A percentile compares a stretch with the other conserved stretches of the same genome.
Conservation (phyloP, 1,140 invertebrate species). For the Monomorium pharaonis region DNA sequence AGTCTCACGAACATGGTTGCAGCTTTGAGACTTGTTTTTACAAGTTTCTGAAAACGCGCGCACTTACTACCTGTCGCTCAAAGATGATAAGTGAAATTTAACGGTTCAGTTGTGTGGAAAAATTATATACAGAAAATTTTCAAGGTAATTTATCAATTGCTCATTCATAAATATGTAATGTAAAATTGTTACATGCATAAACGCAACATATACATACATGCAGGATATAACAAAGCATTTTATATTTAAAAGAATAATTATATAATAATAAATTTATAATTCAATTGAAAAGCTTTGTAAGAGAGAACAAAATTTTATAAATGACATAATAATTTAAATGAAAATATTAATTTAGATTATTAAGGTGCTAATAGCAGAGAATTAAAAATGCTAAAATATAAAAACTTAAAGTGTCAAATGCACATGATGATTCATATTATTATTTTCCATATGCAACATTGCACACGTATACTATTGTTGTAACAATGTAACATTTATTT, state of each 20-base stretch:
- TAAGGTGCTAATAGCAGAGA: neutral
- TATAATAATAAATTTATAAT: neutral
- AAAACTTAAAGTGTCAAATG: neutral
- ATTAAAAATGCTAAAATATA: neutral
- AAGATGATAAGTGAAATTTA: conserved; percentile 38
- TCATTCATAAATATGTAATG: neutral
- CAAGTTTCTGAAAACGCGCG: conserved; percentile 23
- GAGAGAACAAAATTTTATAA: neutral
- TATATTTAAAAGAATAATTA: neutral
- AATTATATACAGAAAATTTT: conserved; percentile 11
- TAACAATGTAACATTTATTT: neutral
- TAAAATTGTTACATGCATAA: neutral
- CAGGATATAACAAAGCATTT: conserved; percentile 2
- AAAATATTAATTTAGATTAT: neutral
- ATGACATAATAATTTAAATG: neutral
- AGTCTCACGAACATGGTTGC: neutral
- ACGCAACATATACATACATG: neutral
- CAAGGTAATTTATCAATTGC: conserved; percentile 5
- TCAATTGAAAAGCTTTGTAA: neutral
- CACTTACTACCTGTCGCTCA: conserved; percentile 12
- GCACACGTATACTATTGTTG: neutral
- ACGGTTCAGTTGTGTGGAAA: neutral
- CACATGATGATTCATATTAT: conserved; percentile 4
- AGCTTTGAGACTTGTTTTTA: conserved; percentile 36
- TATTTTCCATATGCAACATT: neutral